Conservation (phyloP, 2,113 vertebrate species). For the Myrmecophaga tridactyla region DNA sequence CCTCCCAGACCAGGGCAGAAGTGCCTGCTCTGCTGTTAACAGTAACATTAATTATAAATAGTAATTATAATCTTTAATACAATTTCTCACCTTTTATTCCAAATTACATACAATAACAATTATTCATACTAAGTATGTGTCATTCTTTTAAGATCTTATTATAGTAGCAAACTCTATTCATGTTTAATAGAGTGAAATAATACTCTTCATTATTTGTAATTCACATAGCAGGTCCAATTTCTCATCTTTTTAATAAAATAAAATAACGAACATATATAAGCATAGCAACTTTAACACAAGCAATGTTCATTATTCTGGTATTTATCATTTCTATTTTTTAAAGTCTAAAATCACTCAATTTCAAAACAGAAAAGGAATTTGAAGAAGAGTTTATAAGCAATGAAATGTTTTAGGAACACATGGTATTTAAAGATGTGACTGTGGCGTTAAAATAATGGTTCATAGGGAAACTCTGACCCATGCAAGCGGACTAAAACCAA, state of each 20-base stretch:
- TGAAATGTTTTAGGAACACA: neutral
- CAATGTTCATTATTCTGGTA: neutral
- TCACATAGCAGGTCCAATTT: neutral
- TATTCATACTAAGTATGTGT: neutral
- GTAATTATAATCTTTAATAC: neutral
- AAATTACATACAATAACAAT: neutral
- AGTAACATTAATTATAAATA: neutral
- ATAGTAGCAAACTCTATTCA: neutral
- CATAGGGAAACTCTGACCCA: neutral
- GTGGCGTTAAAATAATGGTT: neutral
- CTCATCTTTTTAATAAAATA: neutral
- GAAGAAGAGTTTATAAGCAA: neutral
- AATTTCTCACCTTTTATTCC: neutral
- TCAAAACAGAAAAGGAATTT: neutral
- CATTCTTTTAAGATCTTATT: neutral
- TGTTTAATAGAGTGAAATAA: too few relatives aligned
- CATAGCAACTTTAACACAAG: neutral
- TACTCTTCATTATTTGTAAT: neutral
- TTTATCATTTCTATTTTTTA: neutral
- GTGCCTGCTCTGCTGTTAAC: neutral
- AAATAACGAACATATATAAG: neutral
- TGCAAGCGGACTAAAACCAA: neutral
- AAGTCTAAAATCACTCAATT: neutral
- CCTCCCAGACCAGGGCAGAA: neutral
- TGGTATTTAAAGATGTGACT: neutral